Percentiles rank a stretch among this genome's conserved stretches.
Conservation (phyloP, 2,797 vertebrate genomes). For the Heterohyrax brucei region DNA sequence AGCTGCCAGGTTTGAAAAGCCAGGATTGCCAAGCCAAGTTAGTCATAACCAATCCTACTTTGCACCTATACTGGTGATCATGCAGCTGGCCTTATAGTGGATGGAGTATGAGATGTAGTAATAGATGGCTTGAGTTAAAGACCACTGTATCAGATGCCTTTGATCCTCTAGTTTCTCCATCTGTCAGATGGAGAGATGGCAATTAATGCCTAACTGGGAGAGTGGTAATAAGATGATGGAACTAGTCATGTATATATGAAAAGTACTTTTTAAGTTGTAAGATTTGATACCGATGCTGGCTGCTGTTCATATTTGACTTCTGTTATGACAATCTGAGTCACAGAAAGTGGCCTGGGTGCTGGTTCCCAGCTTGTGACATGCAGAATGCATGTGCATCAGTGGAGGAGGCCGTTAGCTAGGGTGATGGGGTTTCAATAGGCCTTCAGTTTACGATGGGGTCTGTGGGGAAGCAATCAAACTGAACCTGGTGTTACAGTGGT, state of each 20-base stretch:
- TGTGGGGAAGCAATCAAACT: neutral
- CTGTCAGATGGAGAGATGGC: slow-evolving; percentile 21
- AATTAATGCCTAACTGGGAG: neutral
- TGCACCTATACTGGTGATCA: accelerated
- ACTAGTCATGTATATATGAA: neutral
- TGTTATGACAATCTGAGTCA: neutral
- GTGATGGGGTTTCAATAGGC: neutral
- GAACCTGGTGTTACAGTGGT: too few species aligned
- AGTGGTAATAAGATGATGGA: neutral
- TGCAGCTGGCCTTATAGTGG: neutral
- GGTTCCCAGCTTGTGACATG: neutral
- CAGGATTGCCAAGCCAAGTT: neutral
- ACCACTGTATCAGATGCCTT: neutral
- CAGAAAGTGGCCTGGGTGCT: neutral
- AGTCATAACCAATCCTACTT: neutral
- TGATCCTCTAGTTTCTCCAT: neutral
- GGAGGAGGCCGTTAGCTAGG: neutral
- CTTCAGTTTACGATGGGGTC: neutral
- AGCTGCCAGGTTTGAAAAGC: neutral
- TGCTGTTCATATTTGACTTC: neutral
- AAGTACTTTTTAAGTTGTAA: neutral
- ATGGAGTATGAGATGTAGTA: neutral
- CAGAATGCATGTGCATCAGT: accelerated
- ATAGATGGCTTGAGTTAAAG: neutral
- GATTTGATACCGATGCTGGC: neutral